Evolutionary conservation across 1,140 invertebrate genomes (phyloP).

Genomic region (Galendromus occidentalis): DNA sequence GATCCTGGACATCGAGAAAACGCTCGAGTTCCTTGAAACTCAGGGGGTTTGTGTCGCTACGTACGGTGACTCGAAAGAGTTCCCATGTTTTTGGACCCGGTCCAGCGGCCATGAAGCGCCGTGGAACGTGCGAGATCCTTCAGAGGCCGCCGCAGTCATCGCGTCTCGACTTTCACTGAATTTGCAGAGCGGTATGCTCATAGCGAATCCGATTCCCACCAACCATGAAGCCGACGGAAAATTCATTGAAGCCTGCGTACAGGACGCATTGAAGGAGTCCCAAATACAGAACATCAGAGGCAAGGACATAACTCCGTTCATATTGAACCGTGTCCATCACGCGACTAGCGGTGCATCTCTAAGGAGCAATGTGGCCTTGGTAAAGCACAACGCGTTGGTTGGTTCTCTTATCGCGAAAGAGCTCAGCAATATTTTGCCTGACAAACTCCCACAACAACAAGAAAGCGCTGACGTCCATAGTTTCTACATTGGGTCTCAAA

Average conservation of each 20-base stretch:
- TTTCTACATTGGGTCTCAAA: conserved; percentile 11
- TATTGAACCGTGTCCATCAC: conserved; percentile 51
- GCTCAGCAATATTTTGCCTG: conserved; percentile 27
- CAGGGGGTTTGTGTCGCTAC: conserved; percentile 74
- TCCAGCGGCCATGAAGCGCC: conserved; percentile 20
- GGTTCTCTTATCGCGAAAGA: conserved; percentile 59
- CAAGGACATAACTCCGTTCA: conserved; percentile 77
- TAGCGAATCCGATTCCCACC: conserved; percentile 74
- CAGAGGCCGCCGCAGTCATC: conserved; percentile 19
- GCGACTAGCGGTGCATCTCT: conserved; percentile 61
- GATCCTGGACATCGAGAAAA: conserved; percentile 81
- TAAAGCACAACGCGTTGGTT: conserved; percentile 73
- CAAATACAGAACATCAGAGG: conserved; percentile 40
- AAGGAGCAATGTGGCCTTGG: conserved; percentile 60
- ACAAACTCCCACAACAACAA: conserved; percentile 11
- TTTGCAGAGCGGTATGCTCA: conserved; percentile 54
- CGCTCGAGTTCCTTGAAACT: conserved; percentile 87
- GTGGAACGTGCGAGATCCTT: neutral
- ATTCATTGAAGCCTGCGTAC: conserved; percentile 43
- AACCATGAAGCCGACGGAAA: conserved; percentile 35
- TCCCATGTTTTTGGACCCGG: conserved; percentile 71
- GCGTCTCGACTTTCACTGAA: conserved; percentile 17
- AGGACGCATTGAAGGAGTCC: conserved; percentile 41
- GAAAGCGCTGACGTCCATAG: conserved; percentile 16
- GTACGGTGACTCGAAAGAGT: conserved; percentile 37